Evolutionary conservation across 2,113 vertebrate species (phyloP).

Genomic region (Hydropotes inermis): DNA sequence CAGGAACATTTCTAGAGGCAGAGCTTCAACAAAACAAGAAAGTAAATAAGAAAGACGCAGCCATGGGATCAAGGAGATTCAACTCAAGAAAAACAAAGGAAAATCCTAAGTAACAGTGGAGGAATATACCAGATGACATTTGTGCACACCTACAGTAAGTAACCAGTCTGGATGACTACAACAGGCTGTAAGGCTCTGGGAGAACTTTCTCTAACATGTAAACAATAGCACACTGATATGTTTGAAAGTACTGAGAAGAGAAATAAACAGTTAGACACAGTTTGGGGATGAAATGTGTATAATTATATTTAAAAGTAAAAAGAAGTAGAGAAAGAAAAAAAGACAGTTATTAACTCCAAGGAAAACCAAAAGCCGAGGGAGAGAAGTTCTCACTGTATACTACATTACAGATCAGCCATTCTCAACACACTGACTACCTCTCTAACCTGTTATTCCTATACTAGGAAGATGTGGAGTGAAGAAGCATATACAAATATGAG

Average conservation of each 20-base stretch:
- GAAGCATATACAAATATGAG: not conserved
- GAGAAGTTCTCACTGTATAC: not conserved
- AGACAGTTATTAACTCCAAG: not conserved
- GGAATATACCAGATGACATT: not conserved
- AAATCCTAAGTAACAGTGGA: not conserved
- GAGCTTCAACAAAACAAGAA: not conserved
- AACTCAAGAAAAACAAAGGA: not conserved
- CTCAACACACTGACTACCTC: not conserved
- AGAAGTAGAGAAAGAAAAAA: not conserved
- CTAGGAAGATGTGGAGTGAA: not conserved
- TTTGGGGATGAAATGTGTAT: not conserved
- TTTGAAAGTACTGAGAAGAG: not conserved
- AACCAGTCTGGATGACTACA: not conserved
- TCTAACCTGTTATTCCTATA: not conserved
- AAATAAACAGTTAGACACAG: not conserved
- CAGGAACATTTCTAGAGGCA: not conserved
- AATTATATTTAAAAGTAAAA: not conserved
- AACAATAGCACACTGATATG: not conserved
- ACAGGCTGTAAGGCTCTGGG: not conserved
- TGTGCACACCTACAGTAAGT: not conserved
- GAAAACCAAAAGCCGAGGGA: not conserved
- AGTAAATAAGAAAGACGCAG: not conserved
- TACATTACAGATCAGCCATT: not conserved
- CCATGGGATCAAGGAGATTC: not conserved
- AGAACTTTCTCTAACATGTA: not conserved